Conservation (phyloP, 2,113 vertebrate species). For the Gopherus evgoodei region DNA sequence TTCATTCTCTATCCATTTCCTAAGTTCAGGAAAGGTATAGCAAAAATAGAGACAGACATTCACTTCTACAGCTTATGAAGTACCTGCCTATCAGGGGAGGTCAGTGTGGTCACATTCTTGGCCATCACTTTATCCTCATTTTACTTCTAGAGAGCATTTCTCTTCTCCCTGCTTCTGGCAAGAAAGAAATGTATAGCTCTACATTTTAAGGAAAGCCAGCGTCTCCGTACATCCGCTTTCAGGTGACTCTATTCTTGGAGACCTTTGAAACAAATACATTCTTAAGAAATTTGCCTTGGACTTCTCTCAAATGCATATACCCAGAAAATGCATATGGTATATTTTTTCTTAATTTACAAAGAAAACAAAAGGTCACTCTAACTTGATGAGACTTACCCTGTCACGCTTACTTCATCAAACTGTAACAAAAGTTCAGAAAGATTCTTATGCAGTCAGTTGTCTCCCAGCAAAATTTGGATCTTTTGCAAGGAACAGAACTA, state of each 20-base stretch:
- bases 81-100: background rate
- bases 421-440: conserved; percentile 4
- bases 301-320: background rate
- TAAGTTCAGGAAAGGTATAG: too few relatives aligned
- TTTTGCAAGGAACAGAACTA: conserved; percentile 14
- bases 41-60: too few relatives aligned
- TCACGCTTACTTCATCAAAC: background rate
- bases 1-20: too few relatives aligned
- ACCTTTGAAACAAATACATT: background rate
- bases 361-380: background rate
- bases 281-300: background rate
- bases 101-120: background rate
- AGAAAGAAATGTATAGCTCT: background rate
- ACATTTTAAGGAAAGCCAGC: background rate
- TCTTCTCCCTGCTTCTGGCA: background rate
- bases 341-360: conserved; percentile 28
- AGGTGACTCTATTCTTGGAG: background rate
- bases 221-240: conserved; percentile 1
- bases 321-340: background rate
- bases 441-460: background rate
- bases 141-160: background rate
- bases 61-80: too few relatives aligned
- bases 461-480: conserved; percentile 3
- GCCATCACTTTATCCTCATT: background rate
- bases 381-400: conserved; percentile 24